Evolutionary conservation across 2,113 vertebrate species (phyloP).

Genomic region (Mirounga angustirostris): DNA sequence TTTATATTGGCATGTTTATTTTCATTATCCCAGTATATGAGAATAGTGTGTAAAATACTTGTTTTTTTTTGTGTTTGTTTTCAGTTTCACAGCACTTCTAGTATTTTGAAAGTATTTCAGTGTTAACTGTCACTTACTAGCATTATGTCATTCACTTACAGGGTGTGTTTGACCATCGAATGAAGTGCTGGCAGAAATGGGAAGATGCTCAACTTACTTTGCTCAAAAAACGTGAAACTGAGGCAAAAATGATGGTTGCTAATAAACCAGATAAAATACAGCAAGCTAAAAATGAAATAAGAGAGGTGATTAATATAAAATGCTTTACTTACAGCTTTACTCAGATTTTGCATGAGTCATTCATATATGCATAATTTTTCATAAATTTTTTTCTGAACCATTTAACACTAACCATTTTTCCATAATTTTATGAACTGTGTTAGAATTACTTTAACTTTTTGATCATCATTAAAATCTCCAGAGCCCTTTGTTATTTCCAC

Average conservation of each 20-base stretch:
- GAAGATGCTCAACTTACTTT: slow-evolving; percentile 97
- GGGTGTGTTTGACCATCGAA: slow-evolving; percentile 97
- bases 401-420: slow-evolving; percentile 78
- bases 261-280: slow-evolving; percentile 99
- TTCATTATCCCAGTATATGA: slow-evolving; percentile 22
- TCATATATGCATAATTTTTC: slow-evolving; percentile 85
- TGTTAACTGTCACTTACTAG: slow-evolving; percentile 27
- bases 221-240: slow-evolving; percentile 97
- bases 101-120: slow-evolving; percentile 17
- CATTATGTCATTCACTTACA: slow-evolving; percentile 75
- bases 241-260: slow-evolving; percentile 96
- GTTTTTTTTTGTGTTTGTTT: slow-evolving; percentile 19
- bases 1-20: not conserved
- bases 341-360: slow-evolving; percentile 78
- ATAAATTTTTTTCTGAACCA: slow-evolving; percentile 84
- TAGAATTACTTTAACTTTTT: slow-evolving; percentile 69
- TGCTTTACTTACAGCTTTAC: slow-evolving; percentile 55
- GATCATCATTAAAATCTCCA: slow-evolving; percentile 70
- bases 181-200: slow-evolving; percentile 99
- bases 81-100: not conserved
- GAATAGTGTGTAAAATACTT: not conserved
- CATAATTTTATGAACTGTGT: slow-evolving; percentile 76
- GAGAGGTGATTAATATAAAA: slow-evolving; percentile 91
- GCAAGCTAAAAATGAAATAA: slow-evolving; percentile 98
- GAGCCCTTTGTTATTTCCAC: slow-evolving; percentile 53